Evolutionary conservation across 2,797 vertebrate species (phyloP).

Genomic region (Brachymystax lenok): DNA sequence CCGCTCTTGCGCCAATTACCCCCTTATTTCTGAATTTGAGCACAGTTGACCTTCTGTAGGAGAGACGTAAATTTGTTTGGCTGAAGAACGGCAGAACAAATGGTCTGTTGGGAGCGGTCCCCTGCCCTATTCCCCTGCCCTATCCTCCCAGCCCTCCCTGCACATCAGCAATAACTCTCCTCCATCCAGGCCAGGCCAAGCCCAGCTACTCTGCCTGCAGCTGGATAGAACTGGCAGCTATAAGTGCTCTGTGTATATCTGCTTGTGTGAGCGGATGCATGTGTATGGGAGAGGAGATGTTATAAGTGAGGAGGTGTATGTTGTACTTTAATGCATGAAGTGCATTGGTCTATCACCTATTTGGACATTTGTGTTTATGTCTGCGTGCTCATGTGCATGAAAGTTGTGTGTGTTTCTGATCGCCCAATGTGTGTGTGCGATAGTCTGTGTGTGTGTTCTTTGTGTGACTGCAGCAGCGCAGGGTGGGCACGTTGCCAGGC

Average conservation of each 20-base stretch:
- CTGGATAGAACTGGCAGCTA: slow-evolving; percentile 1
- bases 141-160: slow-evolving; percentile 6
- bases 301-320: no score
- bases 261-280: background rate
- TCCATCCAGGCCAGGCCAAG: slow-evolving; percentile 16
- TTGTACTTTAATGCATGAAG: no score
- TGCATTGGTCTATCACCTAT: no score
- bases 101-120: slow-evolving; percentile 50
- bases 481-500: slow-evolving; percentile 47
- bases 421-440: no score
- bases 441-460: no score
- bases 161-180: slow-evolving; percentile 46
- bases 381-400: background rate
- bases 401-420: background rate
- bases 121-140: background rate
- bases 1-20: slow-evolving; percentile 55
- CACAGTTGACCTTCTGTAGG: slow-evolving; percentile 72
- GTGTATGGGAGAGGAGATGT: background rate
- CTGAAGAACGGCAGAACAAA: slow-evolving; percentile 65
- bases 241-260: background rate
- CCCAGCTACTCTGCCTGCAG: slow-evolving; percentile 1
- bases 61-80: slow-evolving; percentile 72
- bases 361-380: background rate
- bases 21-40: slow-evolving; percentile 76
- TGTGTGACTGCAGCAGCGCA: slow-evolving; percentile 27